phyloP scores from a whole-genome alignment of 2,888 invertebrate genomes.

The Myopa tessellatipennis region DNA sequence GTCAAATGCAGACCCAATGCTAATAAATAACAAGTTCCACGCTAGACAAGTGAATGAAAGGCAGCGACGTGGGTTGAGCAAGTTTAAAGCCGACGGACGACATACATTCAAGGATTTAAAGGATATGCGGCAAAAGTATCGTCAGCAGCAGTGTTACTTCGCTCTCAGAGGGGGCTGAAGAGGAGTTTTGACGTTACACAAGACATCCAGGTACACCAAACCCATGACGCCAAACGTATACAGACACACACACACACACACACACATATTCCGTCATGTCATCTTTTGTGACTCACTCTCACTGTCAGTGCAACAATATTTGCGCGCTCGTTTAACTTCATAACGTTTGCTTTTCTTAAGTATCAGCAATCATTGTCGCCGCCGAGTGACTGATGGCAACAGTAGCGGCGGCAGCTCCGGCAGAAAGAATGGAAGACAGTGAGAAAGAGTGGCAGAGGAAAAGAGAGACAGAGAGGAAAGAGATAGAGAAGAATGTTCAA shows the following conservation, averaged over 20 bases:
- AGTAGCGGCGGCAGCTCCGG: not conserved
- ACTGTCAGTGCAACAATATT: slow-evolving; percentile 23
- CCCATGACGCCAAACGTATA: not conserved
- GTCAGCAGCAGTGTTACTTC: not conserved
- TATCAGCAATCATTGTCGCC: slow-evolving; percentile 14
- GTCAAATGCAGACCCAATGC: slow-evolving; percentile 26
- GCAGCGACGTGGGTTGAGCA: not conserved
- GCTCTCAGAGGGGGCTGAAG: not conserved
- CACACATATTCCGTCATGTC: not conserved
- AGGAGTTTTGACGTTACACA: not conserved
- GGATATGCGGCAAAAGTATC: not conserved
- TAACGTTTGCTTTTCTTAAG: slow-evolving; percentile 25
- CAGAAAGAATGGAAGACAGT: not conserved
- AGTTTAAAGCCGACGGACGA: not conserved
- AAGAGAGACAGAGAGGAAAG: no score
- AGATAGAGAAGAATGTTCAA: not conserved
- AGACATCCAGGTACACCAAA: not conserved
- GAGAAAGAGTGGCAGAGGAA: not conserved
- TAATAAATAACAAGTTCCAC: not conserved
- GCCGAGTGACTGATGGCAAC: not conserved
- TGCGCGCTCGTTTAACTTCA: slow-evolving; percentile 34
- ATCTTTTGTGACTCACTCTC: not conserved
- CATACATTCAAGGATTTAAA: not conserved
- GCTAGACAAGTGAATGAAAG: not conserved
- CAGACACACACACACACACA: not conserved